These are phyloP conservation scores for Forbesichthys papilliferus DNA, from an alignment of 2,113 vertebrate species.

Conservation along the genomic window DNA sequence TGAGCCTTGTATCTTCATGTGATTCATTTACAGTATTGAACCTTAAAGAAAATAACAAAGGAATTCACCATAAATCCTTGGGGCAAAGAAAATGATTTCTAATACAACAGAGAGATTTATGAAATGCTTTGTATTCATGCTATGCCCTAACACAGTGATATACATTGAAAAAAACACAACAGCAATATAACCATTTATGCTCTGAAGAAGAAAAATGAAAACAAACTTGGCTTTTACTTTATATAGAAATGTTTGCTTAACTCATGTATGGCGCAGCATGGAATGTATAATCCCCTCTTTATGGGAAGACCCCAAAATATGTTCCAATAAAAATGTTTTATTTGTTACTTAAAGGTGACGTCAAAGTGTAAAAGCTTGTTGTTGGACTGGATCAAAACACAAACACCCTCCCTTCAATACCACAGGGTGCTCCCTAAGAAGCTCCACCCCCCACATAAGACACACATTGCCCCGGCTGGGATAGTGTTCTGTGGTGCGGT, in stretches of 20 bases:
- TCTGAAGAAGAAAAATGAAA: constrained; percentile 28
- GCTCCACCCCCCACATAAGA: too few relatives aligned
- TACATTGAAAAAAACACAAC: constrained; percentile 18
- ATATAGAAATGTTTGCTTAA: constrained; percentile 25
- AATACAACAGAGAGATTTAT: constrained; percentile 46
- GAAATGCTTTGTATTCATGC: constrained; percentile 39
- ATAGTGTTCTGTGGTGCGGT: too few relatives aligned
- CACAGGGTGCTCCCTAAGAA: too few relatives aligned
- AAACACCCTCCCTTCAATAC: too few relatives aligned
- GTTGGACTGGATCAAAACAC: too few relatives aligned
- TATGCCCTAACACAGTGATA: constrained; percentile 14
- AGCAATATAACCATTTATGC: constrained; percentile 51
- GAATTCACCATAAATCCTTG: constrained; percentile 43
- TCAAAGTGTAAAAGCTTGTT: too few relatives aligned
- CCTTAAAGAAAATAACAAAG: constrained; percentile 20
- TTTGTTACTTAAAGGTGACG: background rate
- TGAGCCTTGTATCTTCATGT: constrained; percentile 20
- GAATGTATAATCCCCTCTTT: constrained; percentile 21
- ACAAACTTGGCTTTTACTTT: constrained; percentile 3
- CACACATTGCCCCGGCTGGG: too few relatives aligned
- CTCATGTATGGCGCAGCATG: constrained; percentile 5
- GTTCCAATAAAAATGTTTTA: background rate
- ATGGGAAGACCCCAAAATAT: background rate
- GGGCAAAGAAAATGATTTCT: constrained; percentile 45
- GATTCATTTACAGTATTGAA: constrained; percentile 57